Conservation (phyloP, 2,888 invertebrate genomes). For the Drosophila anceps region DNA sequence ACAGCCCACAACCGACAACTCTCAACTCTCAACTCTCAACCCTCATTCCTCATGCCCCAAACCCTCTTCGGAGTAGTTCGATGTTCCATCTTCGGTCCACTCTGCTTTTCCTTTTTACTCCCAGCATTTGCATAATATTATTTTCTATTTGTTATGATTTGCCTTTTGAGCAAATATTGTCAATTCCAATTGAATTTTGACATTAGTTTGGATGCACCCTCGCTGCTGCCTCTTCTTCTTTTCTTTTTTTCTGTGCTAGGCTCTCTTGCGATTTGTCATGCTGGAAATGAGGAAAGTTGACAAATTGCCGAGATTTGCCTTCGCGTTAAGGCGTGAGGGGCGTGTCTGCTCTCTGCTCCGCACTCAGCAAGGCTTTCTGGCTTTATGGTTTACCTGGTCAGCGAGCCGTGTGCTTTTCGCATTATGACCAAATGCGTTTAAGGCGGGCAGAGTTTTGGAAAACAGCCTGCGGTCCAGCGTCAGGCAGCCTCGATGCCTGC, state of each 20-base stretch:
- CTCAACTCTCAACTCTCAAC: neutral
- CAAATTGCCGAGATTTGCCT: constrained; percentile 68
- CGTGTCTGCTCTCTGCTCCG: neutral
- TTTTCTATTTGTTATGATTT: constrained; percentile 73
- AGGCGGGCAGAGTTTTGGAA: neutral
- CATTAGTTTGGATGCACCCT: constrained; percentile 54
- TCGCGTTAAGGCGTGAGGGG: neutral
- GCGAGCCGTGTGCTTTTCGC: constrained; percentile 38
- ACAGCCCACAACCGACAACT: neutral
- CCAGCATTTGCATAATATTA: constrained; percentile 72
- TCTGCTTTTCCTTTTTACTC: constrained; percentile 23
- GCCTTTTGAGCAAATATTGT: constrained; percentile 56
- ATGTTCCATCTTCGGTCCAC: constrained; percentile 19
- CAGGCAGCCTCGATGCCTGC: constrained; percentile 31
- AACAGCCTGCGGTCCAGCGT: constrained; percentile 3
- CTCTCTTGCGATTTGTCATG: constrained; percentile 53
- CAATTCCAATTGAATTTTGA: constrained; percentile 76
- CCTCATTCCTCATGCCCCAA: neutral
- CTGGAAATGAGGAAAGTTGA: constrained; percentile 50
- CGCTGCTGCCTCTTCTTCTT: too few species aligned
- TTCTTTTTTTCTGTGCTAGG: neutral
- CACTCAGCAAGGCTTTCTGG: neutral
- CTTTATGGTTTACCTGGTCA: constrained; percentile 48
- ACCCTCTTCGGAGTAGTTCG: constrained; percentile 7
- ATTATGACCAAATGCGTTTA: constrained; percentile 26